Percentiles rank a stretch among this genome's conserved stretches.
These are phyloP conservation scores for Marmota monax DNA, from an alignment of 2,113 vertebrate species.

Conservation along the genomic window DNA sequence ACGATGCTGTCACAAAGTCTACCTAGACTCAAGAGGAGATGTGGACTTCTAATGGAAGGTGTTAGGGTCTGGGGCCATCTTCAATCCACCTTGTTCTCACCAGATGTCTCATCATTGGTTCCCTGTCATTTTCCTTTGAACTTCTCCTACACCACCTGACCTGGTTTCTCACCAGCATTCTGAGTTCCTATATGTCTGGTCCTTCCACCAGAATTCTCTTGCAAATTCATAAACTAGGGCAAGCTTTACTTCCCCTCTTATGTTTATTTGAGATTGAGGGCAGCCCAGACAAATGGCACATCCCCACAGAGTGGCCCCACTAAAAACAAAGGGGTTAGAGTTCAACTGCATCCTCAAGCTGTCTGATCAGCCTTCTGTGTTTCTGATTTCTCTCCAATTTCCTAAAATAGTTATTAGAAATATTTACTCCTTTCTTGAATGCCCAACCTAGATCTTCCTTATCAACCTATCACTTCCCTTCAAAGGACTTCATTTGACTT, in stretches of 20 bases:
- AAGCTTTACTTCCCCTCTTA: background rate
- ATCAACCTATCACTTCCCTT: background rate
- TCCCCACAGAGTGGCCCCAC: background rate
- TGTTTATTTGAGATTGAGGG: background rate
- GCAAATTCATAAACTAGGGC: background rate
- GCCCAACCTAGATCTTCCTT: background rate
- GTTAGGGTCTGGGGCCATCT: background rate
- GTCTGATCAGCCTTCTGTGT: background rate
- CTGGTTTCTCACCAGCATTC: background rate
- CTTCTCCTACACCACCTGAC: background rate
- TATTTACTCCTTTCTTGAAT: background rate
- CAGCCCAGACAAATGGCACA: background rate
- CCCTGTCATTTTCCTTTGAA: background rate
- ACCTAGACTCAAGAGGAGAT: background rate
- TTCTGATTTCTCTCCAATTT: conserved; percentile 14
- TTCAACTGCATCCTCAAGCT: background rate
- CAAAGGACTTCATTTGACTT: background rate
- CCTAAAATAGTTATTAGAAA: background rate
- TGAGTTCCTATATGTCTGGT: background rate
- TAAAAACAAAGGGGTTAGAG: background rate
- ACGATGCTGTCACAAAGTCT: background rate
- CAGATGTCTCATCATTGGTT: background rate
- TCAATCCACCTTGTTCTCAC: background rate
- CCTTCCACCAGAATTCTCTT: background rate
- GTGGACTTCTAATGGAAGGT: background rate